Percentiles rank a stretch among this genome's conserved stretches.
Evolutionary conservation across 2,797 vertebrate species (phyloP).

Genomic region (Lagocephalus sceleratus): DNA sequence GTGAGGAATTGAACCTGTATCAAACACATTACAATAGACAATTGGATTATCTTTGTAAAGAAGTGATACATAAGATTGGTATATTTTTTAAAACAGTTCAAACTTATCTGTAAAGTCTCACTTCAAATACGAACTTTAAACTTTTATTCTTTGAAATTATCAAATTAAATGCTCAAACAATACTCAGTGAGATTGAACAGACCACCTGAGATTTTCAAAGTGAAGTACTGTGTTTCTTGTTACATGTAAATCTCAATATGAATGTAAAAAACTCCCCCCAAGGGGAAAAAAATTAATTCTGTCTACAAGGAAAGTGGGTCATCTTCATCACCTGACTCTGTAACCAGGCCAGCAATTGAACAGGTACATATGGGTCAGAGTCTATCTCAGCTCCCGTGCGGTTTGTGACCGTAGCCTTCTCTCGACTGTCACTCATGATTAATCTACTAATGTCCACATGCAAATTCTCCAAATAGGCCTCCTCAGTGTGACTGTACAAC

Average conservation of each 20-base stretch:
- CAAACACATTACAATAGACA: neutral
- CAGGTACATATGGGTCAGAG: constrained; percentile 63
- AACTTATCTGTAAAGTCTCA: neutral
- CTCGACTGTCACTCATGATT: constrained; percentile 73
- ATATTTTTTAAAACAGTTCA: neutral
- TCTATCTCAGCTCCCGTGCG: constrained; percentile 56
- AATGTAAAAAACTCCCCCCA: too few relatives aligned
- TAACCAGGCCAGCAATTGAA: constrained; percentile 53
- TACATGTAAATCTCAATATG: too few relatives aligned
- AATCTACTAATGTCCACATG: constrained; percentile 75
- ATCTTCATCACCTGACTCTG: constrained; percentile 59
- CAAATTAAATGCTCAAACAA: too few relatives aligned
- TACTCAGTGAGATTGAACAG: too few relatives aligned
- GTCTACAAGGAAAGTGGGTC: constrained; percentile 49
- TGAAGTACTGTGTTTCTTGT: too few relatives aligned
- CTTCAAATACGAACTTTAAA: neutral
- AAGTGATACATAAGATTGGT: neutral
- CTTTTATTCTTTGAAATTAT: too few relatives aligned
- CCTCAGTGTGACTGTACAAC: constrained; percentile 57
- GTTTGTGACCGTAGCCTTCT: constrained; percentile 54
- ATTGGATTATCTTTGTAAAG: neutral
- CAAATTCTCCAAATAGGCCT: constrained; percentile 69
- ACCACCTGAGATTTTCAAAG: too few relatives aligned
- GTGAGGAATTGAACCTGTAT: constrained; percentile 28
- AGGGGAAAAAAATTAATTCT: constrained; percentile 19